Percentiles rank a stretch among this genome's conserved stretches.
Conservation (phyloP, 2,888 invertebrate genomes). For the Colletes collaris region DNA sequence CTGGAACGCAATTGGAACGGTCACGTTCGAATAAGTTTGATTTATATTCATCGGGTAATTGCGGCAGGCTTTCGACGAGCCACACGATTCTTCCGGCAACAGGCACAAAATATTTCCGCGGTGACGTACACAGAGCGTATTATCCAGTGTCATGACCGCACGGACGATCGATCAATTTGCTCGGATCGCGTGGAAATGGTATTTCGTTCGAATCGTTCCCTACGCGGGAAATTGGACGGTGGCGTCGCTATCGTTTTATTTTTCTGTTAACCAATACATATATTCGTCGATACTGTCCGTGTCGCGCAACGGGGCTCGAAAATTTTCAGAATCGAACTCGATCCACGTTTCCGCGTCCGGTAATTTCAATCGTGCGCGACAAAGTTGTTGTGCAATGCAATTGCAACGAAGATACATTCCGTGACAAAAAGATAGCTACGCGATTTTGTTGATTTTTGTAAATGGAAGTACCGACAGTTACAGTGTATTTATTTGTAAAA, state of each 20-base stretch:
- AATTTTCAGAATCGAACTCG: constrained; percentile 15
- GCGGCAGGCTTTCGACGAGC: neutral
- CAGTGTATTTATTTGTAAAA: too few species aligned
- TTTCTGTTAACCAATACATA: neutral
- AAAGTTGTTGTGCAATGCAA: neutral
- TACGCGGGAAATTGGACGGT: constrained; percentile 33
- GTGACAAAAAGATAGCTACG: too few species aligned
- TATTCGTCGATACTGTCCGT: constrained; percentile 30
- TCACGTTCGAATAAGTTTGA: too few species aligned
- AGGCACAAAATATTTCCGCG: constrained; percentile 31
- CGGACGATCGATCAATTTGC: constrained; percentile 49
- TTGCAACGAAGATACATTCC: too few species aligned
- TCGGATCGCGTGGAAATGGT: constrained; percentile 51
- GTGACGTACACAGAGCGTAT: neutral
- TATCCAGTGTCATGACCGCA: constrained; percentile 28
- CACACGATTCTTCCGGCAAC: neutral
- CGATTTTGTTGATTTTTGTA: too few species aligned
- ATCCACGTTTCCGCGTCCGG: neutral
- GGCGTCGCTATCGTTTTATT: constrained; percentile 13
- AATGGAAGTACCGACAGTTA: too few species aligned
- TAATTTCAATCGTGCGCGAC: neutral
- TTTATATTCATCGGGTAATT: neutral
- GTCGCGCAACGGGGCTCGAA: neutral
- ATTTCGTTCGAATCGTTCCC: constrained; percentile 33
- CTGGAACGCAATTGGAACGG: too few species aligned